These are phyloP conservation scores for Vireo altiloquus DNA, from an alignment of 2,113 vertebrate species.

Conservation along the genomic window DNA sequence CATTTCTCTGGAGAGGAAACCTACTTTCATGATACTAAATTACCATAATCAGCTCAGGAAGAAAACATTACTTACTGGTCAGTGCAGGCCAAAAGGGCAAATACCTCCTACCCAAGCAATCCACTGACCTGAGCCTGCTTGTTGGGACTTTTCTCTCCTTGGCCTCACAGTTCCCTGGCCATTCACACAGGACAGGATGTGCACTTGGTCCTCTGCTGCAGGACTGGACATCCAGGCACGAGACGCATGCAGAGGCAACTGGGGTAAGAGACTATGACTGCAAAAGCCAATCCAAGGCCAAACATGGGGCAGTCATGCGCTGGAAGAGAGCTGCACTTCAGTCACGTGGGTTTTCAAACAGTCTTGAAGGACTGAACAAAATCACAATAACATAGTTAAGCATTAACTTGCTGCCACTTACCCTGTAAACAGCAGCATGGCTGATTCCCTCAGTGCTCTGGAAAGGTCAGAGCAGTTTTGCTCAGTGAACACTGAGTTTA, in stretches of 20 bases:
- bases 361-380: background rate
- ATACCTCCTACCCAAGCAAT: background rate
- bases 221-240: background rate
- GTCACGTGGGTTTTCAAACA: background rate
- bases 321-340: background rate
- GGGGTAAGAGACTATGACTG: background rate
- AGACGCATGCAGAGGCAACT: background rate
- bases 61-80: background rate
- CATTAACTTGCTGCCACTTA: conserved; percentile 11
- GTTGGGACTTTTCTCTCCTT: background rate
- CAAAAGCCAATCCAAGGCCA: background rate
- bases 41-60: background rate
- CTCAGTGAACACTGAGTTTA: background rate
- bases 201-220: fast-evolving
- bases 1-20: background rate
- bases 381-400: background rate
- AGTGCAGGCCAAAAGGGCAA: background rate
- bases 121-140: background rate
- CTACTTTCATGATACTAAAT: background rate
- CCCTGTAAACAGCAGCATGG: background rate
- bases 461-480: background rate
- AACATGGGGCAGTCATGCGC: fast-evolving
- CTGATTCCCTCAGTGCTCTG: background rate
- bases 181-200: fast-evolving
- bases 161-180: background rate